Evolutionary conservation across 2,797 vertebrate species (phyloP), one percentile per base, ranked within the genome.

Genomic region (Hippocampus kuda): DNA sequence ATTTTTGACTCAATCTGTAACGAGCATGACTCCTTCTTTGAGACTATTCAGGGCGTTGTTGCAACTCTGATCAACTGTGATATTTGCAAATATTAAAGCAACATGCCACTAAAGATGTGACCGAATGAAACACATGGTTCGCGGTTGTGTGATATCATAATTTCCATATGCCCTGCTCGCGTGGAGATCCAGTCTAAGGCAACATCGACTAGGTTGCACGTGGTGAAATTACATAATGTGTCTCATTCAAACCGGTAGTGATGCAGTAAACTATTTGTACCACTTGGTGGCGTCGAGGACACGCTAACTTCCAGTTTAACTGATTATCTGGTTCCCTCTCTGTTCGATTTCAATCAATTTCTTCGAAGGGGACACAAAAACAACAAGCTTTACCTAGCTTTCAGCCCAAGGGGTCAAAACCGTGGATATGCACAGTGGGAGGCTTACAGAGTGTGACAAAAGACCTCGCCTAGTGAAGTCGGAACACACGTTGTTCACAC

Each of bases 271-370:
- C 0, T 0, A 10, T 1, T 41, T 51, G 8, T 0, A 65, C 75
- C 86, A 72, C 84, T 41, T 0, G 80, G 81, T 71, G 85, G 79
- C 79, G 81, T 62, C 54, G 53, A 3, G 41, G 16, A 60, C 44
- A 22, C 5, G 5, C n/a, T 44, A 26, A 26, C 42, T 1, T 46
- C 63, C 13, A 0, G 7, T 65, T 48, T 5, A 49, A 18, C 8
- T 24, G 44, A 27, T 20, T 0, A 20, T 38, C 18, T 15, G 42
- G n/a, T 20, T 48, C 15, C 8, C 8, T 18, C 53, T 24, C 53
- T 24, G 10, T n/a, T 54, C 8, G 6, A 13, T 46, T 8, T 1
- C 42, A 60, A 60, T 34, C 15, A 13, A 24, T 65, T 48, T 18
- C 44, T 48, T 49, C 4, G 26, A 65, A 26, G 44, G 8, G 4